phyloP scores from a whole-genome alignment of 2,888 invertebrate species.

The Orthosia incerta region DNA sequence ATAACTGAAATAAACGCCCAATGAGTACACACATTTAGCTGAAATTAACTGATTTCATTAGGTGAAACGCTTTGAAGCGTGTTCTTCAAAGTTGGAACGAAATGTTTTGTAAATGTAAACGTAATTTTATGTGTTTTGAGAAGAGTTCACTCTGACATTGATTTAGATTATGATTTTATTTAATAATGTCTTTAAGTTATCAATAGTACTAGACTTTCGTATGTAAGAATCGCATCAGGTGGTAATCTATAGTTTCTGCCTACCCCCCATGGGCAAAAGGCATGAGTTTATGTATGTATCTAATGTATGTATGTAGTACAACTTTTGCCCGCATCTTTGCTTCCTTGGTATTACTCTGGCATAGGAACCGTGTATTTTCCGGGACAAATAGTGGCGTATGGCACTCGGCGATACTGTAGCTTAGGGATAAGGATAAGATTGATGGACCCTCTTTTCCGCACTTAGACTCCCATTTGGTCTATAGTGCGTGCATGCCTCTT shows the following conservation, averaged over 20 bases:
- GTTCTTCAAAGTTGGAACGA: constrained; percentile 14
- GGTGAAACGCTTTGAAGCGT: constrained; percentile 25
- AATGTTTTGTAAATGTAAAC: constrained; percentile 33
- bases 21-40: constrained; percentile 39
- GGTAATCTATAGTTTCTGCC: too few relatives aligned
- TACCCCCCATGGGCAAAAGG: too few relatives aligned
- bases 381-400: neutral
- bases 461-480: too few relatives aligned
- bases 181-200: too few relatives aligned
- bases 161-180: neutral
- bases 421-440: too few relatives aligned
- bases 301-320: too few relatives aligned
- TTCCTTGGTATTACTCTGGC: neutral
- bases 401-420: too few relatives aligned
- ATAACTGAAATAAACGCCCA: constrained; percentile 26
- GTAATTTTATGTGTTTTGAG: constrained; percentile 1
- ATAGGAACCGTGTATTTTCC: neutral
- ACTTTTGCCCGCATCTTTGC: neutral
- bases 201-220: too few relatives aligned
- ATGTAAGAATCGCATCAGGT: too few relatives aligned
- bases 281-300: too few relatives aligned
- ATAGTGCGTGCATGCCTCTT: too few relatives aligned
- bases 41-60: constrained; percentile 47
- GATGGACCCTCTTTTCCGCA: too few relatives aligned
- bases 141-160: constrained; percentile 1